Conservation (phyloP, 2,113 vertebrate genomes). For the Microtus richardsoni region DNA sequence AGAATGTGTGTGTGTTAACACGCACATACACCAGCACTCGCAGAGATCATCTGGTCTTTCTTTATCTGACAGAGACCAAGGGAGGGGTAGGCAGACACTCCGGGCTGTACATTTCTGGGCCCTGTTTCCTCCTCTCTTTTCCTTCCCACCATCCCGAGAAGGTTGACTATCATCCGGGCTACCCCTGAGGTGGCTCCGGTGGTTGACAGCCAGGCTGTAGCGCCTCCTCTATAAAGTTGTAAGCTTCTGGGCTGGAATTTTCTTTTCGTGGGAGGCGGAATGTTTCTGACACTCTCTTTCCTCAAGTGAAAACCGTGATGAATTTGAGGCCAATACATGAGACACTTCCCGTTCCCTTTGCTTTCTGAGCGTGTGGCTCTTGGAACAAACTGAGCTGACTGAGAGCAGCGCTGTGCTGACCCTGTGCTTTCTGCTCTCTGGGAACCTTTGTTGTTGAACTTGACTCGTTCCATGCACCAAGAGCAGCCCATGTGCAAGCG, state of each 20-base stretch:
- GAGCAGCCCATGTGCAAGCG: neutral
- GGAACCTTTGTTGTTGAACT: neutral
- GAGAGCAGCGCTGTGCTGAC: neutral
- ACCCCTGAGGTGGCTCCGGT: neutral
- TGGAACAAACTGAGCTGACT: neutral
- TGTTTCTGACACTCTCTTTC: conserved; percentile 53
- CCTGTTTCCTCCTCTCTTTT: neutral
- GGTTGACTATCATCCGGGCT: neutral
- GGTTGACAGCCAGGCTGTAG: neutral
- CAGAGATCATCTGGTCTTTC: neutral
- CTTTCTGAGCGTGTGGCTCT: neutral
- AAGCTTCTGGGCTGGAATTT: conserved; percentile 39
- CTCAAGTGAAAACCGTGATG: conserved; percentile 30
- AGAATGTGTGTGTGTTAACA: neutral
- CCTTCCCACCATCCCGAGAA: neutral
- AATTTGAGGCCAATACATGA: conserved; percentile 10
- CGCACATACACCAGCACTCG: neutral
- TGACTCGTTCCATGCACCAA: neutral
- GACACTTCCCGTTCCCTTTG: neutral
- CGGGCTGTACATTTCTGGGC: neutral
- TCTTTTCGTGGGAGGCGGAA: conserved; percentile 31
- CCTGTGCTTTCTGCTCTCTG: neutral
- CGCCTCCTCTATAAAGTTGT: neutral
- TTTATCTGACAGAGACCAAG: neutral
- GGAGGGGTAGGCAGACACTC: too few species aligned